Evolutionary conservation across 2,888 invertebrate species (phyloP).

Genomic region (Crioceris asparagi): DNA sequence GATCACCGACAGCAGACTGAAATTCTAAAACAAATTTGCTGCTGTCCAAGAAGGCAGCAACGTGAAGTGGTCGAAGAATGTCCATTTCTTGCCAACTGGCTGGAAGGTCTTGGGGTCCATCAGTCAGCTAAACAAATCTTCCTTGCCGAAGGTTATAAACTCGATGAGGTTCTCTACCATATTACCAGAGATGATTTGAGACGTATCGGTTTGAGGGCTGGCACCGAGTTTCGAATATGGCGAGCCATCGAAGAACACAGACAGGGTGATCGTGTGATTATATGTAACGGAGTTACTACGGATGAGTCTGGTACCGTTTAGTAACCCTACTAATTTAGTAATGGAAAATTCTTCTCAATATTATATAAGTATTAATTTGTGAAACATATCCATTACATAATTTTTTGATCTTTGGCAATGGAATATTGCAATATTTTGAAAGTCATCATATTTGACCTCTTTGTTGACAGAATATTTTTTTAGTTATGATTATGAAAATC

Average conservation of each 20-base stretch:
- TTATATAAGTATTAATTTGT: too few species aligned
- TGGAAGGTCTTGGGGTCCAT: conserved; percentile 57
- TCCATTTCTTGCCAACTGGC: conserved; percentile 59
- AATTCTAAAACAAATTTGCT: conserved; percentile 19
- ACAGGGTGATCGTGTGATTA: conserved; percentile 16
- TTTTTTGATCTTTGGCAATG: too few species aligned
- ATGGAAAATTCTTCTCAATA: too few species aligned
- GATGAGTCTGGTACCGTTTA: conserved; percentile 21
- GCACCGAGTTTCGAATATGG: conserved; percentile 78
- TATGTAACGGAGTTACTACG: conserved; percentile 21
- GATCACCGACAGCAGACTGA: conserved; percentile 25
- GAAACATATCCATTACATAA: too few species aligned
- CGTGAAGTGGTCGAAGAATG: conserved; percentile 39
- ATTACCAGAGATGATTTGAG: conserved; percentile 75
- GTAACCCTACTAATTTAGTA: neutral
- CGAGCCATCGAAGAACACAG: conserved; percentile 61
- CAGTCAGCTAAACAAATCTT: conserved; percentile 56
- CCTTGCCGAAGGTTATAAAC: conserved; percentile 62
- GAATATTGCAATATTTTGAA: too few species aligned
- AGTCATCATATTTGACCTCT: too few species aligned
- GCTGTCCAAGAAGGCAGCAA: conserved; percentile 11
- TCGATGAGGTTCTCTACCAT: conserved; percentile 68
- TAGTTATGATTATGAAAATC: too few species aligned
- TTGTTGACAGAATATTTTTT: too few species aligned
- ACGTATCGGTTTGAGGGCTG: conserved; percentile 68